Evolutionary conservation across 2,888 invertebrate genomes (phyloP).

Genomic region (Therioaphis trifolii): DNA sequence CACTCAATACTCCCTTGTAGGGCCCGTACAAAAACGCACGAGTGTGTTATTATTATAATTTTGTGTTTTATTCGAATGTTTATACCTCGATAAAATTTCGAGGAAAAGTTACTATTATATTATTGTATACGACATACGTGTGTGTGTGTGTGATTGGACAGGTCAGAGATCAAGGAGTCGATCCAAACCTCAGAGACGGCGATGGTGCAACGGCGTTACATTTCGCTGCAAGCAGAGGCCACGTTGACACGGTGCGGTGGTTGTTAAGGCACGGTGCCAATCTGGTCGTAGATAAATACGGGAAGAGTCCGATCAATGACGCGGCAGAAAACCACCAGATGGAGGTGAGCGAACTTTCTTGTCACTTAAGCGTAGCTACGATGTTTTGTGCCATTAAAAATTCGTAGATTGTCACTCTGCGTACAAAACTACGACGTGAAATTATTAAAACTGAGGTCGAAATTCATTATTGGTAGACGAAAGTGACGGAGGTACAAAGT

Average conservation of each 20-base stretch:
- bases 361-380: not conserved
- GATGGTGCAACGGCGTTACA: conserved; percentile 91
- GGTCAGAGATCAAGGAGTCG: conserved; percentile 85
- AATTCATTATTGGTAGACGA: too few species aligned
- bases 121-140: not conserved
- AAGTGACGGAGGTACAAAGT: too few species aligned
- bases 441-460: too few species aligned
- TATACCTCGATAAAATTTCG: not conserved
- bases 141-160: conserved; percentile 68
- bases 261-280: conserved; percentile 84
- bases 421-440: too few species aligned
- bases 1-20: not conserved
- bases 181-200: conserved; percentile 86
- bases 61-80: not conserved
- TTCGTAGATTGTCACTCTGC: too few species aligned
- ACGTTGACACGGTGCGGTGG: conserved; percentile 83
- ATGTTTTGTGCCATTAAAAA: too few species aligned
- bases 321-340: conserved; percentile 91
- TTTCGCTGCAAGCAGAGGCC: conserved; percentile 88
- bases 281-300: conserved; percentile 84
- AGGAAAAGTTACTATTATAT: not conserved
- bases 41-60: not conserved
- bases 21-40: not conserved
- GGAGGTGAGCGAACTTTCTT: conserved; percentile 73
- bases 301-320: conserved; percentile 90